phyloP scores from a whole-genome alignment of 2,888 invertebrate genomes.

The Vesta saturnalis region DNA sequence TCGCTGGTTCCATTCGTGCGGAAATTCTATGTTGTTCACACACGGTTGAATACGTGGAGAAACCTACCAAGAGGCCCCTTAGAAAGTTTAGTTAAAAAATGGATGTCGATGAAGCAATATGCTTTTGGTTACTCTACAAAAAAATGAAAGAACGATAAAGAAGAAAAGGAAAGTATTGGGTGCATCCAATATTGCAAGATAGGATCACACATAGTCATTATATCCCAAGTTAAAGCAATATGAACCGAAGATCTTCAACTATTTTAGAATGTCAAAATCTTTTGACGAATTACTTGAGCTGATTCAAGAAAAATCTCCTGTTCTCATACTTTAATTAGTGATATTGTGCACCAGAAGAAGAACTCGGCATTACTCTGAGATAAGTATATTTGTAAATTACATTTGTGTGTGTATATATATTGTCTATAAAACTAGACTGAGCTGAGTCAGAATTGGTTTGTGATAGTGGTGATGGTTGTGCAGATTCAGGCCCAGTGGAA shows the following conservation, averaged over 20 bases:
- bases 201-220: neutral
- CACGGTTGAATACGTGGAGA: neutral
- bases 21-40: neutral
- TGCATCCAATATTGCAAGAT: neutral
- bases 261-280: too few relatives aligned
- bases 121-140: neutral
- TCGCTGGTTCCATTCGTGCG: neutral
- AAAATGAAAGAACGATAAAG: neutral
- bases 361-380: too few relatives aligned
- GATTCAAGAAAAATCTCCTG: too few relatives aligned
- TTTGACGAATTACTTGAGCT: too few relatives aligned
- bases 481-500: neutral
- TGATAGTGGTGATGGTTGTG: neutral
- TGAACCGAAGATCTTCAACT: neutral
- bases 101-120: neutral
- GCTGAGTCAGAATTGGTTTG: neutral
- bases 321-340: too few relatives aligned
- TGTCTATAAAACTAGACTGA: too few relatives aligned
- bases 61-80: neutral
- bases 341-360: too few relatives aligned
- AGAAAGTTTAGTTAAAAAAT: neutral
- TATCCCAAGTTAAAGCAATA: neutral
- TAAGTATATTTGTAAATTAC: too few relatives aligned
- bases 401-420: too few relatives aligned
- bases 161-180: neutral